These are phyloP conservation scores for Mus spretus DNA, from an alignment of 2,797 vertebrate genomes.

Conservation along the genomic window DNA sequence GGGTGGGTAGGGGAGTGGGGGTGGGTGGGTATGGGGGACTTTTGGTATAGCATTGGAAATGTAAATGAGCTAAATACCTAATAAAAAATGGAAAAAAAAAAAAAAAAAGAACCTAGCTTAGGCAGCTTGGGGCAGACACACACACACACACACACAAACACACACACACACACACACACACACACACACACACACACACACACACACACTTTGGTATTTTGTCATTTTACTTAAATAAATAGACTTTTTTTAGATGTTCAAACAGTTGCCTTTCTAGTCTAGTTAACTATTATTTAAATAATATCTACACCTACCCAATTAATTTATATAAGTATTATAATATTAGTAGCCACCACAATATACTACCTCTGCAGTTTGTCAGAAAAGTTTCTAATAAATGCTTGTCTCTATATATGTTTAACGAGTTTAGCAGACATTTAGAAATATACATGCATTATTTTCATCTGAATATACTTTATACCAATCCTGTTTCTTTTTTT, in stretches of 20 bases:
- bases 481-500: neutral
- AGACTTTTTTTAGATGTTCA: neutral
- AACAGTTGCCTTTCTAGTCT: neutral
- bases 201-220: neutral
- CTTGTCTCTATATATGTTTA: neutral
- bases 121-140: neutral
- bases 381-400: slow-evolving; percentile 34
- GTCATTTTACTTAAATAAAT: slow-evolving; percentile 13
- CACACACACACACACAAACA: too few relatives aligned
- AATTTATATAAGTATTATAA: neutral
- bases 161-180: neutral
- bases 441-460: neutral
- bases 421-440: neutral
- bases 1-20: too few relatives aligned
- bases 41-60: too few relatives aligned
- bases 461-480: neutral
- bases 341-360: neutral
- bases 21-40: too few relatives aligned
- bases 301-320: neutral
- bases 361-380: neutral
- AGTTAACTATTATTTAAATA: neutral
- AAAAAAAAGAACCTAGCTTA: neutral
- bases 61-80: too few relatives aligned
- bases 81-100: too few relatives aligned
- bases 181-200: neutral